Base-by-base conservation (phyloP, 2,113 vertebrate genomes). In the Oreochromis spilurus region DNA sequence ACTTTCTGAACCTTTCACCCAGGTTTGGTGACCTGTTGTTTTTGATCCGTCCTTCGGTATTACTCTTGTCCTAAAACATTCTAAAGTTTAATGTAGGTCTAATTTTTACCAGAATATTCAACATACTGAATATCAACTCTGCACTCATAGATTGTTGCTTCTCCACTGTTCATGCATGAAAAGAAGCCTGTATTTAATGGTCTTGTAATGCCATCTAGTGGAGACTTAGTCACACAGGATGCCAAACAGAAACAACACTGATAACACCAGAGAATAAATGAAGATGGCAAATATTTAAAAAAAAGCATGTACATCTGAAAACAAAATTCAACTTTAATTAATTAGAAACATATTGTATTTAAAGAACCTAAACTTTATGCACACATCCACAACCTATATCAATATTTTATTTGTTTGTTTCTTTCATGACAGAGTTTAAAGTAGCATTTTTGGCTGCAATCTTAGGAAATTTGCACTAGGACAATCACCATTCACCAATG, bases 121-220 rank as follows among this genome's bases (percentile, higher is more conserved):
- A 75, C 43, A 50, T 50, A 19, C 16, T 50, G 43, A 45, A 60
- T 17, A 29, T 53, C 7, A 65, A 45, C 24, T 43, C 4, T 70
- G 50, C 36, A 48, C 70, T 13, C 26, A 78, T 0, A 54, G 7
- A 43, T 3, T 11, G 3, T 3, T 31, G 12, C 12, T 53, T 14
- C 7, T 48, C 40, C 21, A 10, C 4, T 31, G 21, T 31, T 4
- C 9, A n/a, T 4, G 31, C 14, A 17, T 29, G 24, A 45, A 29
- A 29, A 48, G 14, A 26, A 16, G 21, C 16, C 7, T 12, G 9
- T 9, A 82, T 75, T 62, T 14, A 10, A 81, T 72, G 58, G 81
- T 87, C 2, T 87, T 3, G 5, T 81, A 34, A 0, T 6, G 84
- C 89, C 87, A 90, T 84, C 91, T 85, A 38, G 87, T 87, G 89